Conservation (phyloP, 30 jellyfish, hydroid and myxozoan species). For the Aurelia coerulea region DNA sequence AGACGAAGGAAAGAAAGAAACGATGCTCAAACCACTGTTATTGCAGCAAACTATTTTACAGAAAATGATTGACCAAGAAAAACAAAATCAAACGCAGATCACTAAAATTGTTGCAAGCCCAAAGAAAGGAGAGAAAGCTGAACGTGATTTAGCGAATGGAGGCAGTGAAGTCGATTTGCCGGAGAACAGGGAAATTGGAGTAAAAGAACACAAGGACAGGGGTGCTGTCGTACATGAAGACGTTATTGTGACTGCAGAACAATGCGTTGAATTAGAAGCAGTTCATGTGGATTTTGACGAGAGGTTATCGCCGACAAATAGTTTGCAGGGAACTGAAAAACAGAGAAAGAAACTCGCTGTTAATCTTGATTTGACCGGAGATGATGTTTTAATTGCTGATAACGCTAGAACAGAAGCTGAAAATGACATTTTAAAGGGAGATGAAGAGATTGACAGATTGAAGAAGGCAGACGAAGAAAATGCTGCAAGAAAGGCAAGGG, state of each 20-base stretch:
- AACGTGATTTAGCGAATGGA: no score
- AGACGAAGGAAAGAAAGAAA: slow-evolving; percentile 25
- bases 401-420: neutral
- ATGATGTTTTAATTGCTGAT: slow-evolving; percentile 7
- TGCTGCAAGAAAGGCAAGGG: neutral
- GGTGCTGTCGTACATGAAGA: no score
- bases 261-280: no score
- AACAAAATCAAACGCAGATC: neutral
- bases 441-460: neutral
- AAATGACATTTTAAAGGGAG: neutral
- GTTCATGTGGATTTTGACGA: no score
- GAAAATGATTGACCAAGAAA: slow-evolving; percentile 48
- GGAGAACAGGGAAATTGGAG: no score
- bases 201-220: no score
- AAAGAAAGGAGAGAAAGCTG: no score
- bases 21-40: slow-evolving; percentile 38
- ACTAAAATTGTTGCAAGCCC: no score
- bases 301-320: no score
- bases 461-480: neutral
- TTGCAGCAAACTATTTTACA: slow-evolving; percentile 43
- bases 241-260: no score
- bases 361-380: neutral
- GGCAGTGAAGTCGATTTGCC: no score
- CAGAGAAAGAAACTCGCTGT: slow-evolving; percentile 9
- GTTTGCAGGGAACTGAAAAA: neutral